Evolutionary conservation across 2,797 vertebrate species (phyloP), one percentile per base, ranked within the genome.

Genomic region (Lutjanus campechanus): DNA sequence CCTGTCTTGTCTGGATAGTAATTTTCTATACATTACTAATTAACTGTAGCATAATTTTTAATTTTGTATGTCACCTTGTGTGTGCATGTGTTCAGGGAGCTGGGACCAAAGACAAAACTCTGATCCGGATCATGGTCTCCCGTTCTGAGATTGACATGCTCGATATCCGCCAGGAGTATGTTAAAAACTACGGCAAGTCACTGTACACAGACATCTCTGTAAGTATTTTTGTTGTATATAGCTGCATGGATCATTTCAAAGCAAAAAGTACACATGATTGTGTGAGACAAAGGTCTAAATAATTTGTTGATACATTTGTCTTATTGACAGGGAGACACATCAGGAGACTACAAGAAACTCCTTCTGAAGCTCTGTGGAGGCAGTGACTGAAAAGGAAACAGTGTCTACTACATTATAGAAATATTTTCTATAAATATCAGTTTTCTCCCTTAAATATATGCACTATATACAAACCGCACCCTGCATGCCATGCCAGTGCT

Each of bases 271-370:
- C 7, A 11, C 7, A 44, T 43, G 1, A 19, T 76, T 59, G 54
- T 75, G 8, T 75, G 13, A 40, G 41, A 62, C 2, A 8, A 4
- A 16, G 4, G 0, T 82, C 36, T 41, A 8, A 69, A 50, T 70
- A 9, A 54, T 61, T 64, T 66, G 11, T 9, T 69, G 19, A 63
- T 68, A 1, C 3, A 10, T 77, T 65, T 68, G 17, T 60, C 87
- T 88, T 85, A 70, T 94, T 93, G 75, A 82, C 90, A 99, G 98
- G 96, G 97, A 82, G 98, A 99, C 89, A 99, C 97, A 79, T 99
- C 98, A 29, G 98, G 98, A 79, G 98, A 99, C 94, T 99, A 99
- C 92, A 96, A 96, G 95, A 99, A 99, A 89, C 96, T 97, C 76
- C 95, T 99, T 3, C 92, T 99, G 86, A 99, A 98, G 95, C 94